These are phyloP conservation scores for Malacoctenus gilli DNA, from an alignment of 2,797 vertebrate species.

Conservation along the genomic window DNA sequence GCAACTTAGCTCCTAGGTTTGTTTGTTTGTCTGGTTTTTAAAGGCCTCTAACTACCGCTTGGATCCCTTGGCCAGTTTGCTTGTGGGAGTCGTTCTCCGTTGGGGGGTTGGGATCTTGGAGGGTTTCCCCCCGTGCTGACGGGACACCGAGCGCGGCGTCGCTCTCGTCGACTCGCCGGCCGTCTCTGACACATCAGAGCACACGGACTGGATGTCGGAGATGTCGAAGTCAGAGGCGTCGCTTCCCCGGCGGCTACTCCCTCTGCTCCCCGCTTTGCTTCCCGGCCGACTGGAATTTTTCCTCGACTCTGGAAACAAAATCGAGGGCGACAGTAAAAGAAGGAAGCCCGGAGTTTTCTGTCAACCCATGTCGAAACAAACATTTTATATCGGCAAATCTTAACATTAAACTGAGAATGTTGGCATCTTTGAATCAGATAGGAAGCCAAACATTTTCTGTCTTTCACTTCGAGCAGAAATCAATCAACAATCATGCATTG, in stretches of 20 bases:
- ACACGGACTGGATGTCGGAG: constrained; percentile 97
- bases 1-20: constrained; percentile 58
- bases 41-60: constrained; percentile 91
- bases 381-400: too few relatives aligned
- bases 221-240: constrained; percentile 99
- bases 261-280: constrained; percentile 95
- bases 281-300: constrained; percentile 90
- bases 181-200: constrained; percentile 90
- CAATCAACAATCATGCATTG: too few relatives aligned
- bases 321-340: background rate
- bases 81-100: constrained; percentile 85
- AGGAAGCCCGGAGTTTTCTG: background rate
- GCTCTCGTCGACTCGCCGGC: constrained; percentile 83
- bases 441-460: background rate
- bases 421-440: background rate
- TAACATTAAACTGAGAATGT: too few relatives aligned
- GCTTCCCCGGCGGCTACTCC: constrained; percentile 95
- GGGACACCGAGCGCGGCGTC: constrained; percentile 85
- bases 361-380: too few relatives aligned
- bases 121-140: constrained; percentile 87
- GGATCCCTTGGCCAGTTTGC: constrained; percentile 90
- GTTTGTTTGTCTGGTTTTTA: constrained; percentile 48
- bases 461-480: background rate
- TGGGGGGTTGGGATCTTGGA: constrained; percentile 98
- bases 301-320: constrained; percentile 78